A percentile compares a stretch with the other conserved stretches of the same genome.
Evolutionary conservation across 2,113 vertebrate genomes (phyloP).

Genomic region (Turdus rufiventris): DNA sequence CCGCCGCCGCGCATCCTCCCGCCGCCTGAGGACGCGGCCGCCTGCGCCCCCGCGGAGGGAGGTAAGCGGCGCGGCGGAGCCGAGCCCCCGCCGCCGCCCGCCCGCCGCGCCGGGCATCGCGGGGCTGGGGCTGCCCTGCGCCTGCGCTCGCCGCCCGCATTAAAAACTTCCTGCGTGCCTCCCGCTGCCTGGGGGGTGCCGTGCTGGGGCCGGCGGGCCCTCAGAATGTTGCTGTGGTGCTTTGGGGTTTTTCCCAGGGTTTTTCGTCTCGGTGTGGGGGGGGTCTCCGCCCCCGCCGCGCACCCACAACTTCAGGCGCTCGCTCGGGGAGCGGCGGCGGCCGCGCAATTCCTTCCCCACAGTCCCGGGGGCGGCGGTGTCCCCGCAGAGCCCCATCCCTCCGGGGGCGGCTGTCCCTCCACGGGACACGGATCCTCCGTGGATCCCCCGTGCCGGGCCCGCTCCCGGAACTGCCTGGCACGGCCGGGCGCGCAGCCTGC

Average conservation of each 20-base stretch:
- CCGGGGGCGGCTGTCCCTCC: not conserved
- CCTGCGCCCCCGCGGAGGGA: not conserved
- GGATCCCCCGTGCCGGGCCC: not conserved
- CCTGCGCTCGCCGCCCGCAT: slow-evolving; percentile 57
- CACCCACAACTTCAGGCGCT: not conserved
- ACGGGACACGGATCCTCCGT: not conserved
- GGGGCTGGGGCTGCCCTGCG: slow-evolving; percentile 40
- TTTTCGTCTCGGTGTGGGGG: not conserved
- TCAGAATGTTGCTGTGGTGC: not conserved
- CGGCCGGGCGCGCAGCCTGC: not conserved
- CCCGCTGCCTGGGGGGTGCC: slow-evolving; percentile 7
- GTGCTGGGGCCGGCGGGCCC: not conserved
- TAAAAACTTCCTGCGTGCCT: slow-evolving; percentile 65
- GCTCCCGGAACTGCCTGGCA: not conserved
- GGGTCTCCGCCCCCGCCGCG: not conserved
- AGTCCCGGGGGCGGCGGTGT: not conserved
- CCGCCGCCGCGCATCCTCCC: not conserved
- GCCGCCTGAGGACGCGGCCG: not conserved
- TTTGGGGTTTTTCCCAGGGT: not conserved
- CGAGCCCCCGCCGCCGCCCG: not conserved
- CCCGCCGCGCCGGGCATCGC: not conserved
- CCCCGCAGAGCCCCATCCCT: not conserved
- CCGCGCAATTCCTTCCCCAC: not conserved
- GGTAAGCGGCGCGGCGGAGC: not conserved
- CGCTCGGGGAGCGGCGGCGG: not conserved